Percentiles rank a stretch among this genome's conserved stretches.
Evolutionary conservation across 2,113 vertebrate genomes (phyloP).

Genomic region (Psettodes erumei): DNA sequence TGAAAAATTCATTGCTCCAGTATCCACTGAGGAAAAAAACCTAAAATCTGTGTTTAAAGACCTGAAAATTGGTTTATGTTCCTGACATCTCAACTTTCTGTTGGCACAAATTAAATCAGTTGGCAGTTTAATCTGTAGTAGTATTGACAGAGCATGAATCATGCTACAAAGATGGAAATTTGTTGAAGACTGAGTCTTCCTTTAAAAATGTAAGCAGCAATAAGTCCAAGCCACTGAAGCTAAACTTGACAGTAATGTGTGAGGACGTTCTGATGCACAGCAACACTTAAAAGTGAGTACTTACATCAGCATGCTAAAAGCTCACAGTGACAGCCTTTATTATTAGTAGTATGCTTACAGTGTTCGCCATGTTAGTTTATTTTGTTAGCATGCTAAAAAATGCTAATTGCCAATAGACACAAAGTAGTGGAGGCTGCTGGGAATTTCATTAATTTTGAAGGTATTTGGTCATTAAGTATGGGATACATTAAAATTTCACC

Average conservation of each 20-base stretch:
- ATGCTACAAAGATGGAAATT: background rate
- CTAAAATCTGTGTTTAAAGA: conserved; percentile 6
- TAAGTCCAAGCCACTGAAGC: background rate
- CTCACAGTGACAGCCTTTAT: background rate
- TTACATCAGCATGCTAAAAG: background rate
- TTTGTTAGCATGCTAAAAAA: background rate
- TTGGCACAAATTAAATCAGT: background rate
- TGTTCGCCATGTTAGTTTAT: background rate
- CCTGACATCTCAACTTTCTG: background rate
- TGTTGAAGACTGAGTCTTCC: background rate
- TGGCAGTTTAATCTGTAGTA: background rate
- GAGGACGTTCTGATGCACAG: background rate
- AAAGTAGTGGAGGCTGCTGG: background rate
- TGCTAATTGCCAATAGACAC: background rate
- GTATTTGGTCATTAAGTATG: background rate
- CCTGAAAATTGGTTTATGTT: background rate
- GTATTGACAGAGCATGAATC: background rate
- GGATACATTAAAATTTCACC: background rate
- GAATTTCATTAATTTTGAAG: background rate
- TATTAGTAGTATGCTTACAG: background rate
- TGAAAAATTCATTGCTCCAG: conserved; percentile 1
- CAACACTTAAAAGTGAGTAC: too few relatives aligned
- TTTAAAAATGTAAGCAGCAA: background rate
- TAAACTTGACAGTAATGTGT: background rate
- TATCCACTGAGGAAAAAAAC: background rate